phyloP scores from a whole-genome alignment of 1,140 invertebrate genomes.

The Ceratosolen solmsi region DNA sequence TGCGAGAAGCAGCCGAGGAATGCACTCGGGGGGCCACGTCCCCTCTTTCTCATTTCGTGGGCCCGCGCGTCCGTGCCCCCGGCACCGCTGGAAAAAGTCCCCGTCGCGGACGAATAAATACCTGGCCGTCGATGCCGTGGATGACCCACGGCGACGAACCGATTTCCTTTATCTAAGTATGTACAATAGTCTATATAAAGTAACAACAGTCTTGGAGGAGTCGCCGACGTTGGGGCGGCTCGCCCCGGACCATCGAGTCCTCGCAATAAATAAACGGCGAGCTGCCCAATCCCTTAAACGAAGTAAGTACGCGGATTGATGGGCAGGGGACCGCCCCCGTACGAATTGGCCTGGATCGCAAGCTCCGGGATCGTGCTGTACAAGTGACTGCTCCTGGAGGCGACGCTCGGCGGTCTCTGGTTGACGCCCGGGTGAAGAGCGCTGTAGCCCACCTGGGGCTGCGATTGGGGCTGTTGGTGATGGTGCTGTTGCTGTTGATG shows the following conservation, averaged over 20 bases:
- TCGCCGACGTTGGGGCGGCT: background rate
- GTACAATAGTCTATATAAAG: slow-evolving; percentile 14
- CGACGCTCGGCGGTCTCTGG: slow-evolving; percentile 67
- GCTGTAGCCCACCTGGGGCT: slow-evolving; percentile 65
- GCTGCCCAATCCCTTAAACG: slow-evolving; percentile 58
- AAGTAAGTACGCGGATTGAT: slow-evolving; percentile 72
- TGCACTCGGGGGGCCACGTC: slow-evolving; percentile 2
- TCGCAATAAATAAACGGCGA: background rate
- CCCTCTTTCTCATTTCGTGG: too few species aligned
- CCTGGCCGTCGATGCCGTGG: background rate
- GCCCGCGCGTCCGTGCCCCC: too few species aligned
- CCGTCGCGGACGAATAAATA: background rate
- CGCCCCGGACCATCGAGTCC: too few species aligned
- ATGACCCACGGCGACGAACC: too few species aligned
- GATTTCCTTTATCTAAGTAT: slow-evolving; percentile 28
- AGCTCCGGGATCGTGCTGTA: slow-evolving; percentile 76
- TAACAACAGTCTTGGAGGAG: slow-evolving; percentile 12
- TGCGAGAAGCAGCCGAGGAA: slow-evolving; percentile 43
- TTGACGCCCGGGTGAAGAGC: slow-evolving; percentile 58
- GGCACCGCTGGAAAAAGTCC: slow-evolving; percentile 17
- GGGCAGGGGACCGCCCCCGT: slow-evolving; percentile 58
- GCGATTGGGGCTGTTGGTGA: slow-evolving; percentile 44
- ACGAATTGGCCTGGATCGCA: slow-evolving; percentile 61
- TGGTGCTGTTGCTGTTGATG: slow-evolving; percentile 57
- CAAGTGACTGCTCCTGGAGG: slow-evolving; percentile 71